A percentile compares a stretch with the other conserved stretches of the same genome.
phyloP scores from a whole-genome alignment of 1,140 invertebrate genomes.

The Ridgeia piscesae region DNA sequence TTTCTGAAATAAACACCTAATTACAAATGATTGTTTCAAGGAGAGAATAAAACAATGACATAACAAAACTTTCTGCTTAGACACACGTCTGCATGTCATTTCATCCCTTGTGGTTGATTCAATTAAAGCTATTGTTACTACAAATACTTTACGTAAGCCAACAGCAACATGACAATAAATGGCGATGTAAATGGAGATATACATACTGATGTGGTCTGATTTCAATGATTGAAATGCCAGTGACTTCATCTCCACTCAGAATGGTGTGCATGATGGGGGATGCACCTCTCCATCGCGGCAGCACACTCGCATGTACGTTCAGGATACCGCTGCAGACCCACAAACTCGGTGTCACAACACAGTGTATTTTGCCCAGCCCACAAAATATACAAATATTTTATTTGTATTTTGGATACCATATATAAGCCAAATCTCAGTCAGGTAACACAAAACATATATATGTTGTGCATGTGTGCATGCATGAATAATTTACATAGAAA shows the following conservation, averaged over 20 bases:
- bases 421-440: background rate
- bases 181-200: background rate
- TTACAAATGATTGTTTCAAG: no score
- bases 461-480: background rate
- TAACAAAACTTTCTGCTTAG: background rate
- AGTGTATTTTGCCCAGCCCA: background rate
- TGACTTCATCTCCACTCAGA: constrained; percentile 76
- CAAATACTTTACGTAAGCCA: background rate
- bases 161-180: background rate
- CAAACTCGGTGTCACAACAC: background rate
- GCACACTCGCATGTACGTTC: constrained; percentile 79
- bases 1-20: no score
- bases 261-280: constrained; percentile 83
- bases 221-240: constrained; percentile 87
- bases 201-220: constrained; percentile 76
- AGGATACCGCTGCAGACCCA: constrained; percentile 67
- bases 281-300: constrained; percentile 91
- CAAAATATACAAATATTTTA: background rate
- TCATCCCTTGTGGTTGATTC: background rate
- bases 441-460: background rate
- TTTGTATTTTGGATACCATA: background rate
- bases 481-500: no score
- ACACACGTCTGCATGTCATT: background rate
- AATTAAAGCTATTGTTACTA: background rate
- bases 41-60: background rate